Evolutionary conservation across 2,113 vertebrate genomes (phyloP), one percentile per base, ranked within the genome.

Genomic region (Thryonomys swinderianus): DNA sequence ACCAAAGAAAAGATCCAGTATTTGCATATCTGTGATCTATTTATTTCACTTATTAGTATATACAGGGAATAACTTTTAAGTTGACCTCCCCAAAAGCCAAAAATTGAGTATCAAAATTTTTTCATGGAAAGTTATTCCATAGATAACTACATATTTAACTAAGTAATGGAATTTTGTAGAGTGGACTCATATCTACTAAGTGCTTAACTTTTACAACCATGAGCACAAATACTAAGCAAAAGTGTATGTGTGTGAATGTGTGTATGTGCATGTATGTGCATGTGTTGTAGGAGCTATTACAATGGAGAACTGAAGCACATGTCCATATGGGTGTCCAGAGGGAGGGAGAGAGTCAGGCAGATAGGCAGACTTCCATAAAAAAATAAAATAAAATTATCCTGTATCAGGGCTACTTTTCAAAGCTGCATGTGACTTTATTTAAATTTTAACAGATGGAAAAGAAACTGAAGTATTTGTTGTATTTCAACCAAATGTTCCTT

Each of bases 401-500:
- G 53, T 30, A 85, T 53, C n/a, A 95, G 79, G 92, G 42, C 8
- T 71, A 76, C 8, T 88, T 88, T 59, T 79, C n/a, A 62, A 94
- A 88, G 27, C 9, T 80, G 7, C 21, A 76, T 51, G 32, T 61
- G 32, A 87, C 84, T 89, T 93, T 81, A 85, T 89, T 55, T 89
- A 34, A 93, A 91, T 84, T 76, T 76, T 92, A 94, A 74, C 48
- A 95, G 62, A 92, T 92, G 69, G 62, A 82, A 90, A 85, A 80
- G 11, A 84, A 86, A 93, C 18, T 71, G 13, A 95, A 95, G n/a
- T 57, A 73, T 71, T 80, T 86, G 30, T 37, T 90, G n/a, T 88
- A 90, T 92, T 45, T 86, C 69, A 83, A 83, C 16, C 37, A 93
- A 94, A 85, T 64, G 37, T 53, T 82, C 79, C 76, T 89, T 91